phyloP scores from a whole-genome alignment of 92 coral and sea anemone genomes.

The Parazoanthus swiftii region DNA sequence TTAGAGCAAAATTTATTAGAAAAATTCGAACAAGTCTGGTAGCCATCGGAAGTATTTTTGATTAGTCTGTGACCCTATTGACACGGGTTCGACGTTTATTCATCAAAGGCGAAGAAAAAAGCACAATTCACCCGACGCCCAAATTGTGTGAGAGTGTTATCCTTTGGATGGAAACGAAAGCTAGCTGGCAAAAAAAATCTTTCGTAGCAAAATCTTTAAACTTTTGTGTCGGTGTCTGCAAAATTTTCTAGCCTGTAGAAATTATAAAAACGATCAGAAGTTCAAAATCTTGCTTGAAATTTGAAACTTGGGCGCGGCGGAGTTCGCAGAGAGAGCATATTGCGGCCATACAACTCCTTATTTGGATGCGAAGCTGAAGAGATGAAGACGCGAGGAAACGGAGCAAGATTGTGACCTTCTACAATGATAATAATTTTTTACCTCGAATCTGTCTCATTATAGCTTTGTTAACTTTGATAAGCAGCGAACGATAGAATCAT shows the following conservation, averaged over 20 bases:
- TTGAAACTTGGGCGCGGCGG: not conserved
- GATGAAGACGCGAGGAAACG: not conserved
- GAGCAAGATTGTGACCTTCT: not conserved
- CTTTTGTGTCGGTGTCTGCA: not conserved
- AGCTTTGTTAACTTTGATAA: not conserved
- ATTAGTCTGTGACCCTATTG: not conserved
- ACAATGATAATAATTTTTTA: not conserved
- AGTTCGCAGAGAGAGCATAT: no score
- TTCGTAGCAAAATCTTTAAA: no score
- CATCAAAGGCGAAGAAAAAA: not conserved
- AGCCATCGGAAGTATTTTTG: not conserved
- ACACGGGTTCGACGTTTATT: not conserved
- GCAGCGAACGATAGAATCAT: not conserved
- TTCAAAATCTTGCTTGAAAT: not conserved
- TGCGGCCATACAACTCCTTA: not conserved
- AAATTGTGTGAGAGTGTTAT: not conserved
- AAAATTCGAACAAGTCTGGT: not conserved
- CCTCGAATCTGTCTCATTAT: not conserved
- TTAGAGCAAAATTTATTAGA: not conserved
- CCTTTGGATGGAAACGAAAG: not conserved
- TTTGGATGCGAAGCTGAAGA: not conserved
- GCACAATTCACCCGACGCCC: not conserved
- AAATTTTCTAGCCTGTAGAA: not conserved
- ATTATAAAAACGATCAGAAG: not conserved
- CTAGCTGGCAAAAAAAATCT: not conserved